Percentiles rank a stretch among this genome's conserved stretches.
phyloP scores from a whole-genome alignment of 2,113 vertebrate genomes.

The Antechinus stuartii region DNA sequence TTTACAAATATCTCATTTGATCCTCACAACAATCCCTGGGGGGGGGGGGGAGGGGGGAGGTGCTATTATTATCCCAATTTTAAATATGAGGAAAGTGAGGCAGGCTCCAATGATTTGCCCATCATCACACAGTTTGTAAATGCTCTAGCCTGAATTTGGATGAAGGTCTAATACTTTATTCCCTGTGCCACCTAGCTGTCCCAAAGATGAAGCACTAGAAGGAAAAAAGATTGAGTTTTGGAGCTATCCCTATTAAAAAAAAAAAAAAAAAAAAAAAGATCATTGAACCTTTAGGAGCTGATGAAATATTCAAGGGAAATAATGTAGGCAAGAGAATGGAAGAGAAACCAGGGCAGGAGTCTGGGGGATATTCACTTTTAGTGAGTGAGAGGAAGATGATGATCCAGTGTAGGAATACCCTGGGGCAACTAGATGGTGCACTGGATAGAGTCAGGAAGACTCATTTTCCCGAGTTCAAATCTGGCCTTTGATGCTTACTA shows the following conservation, averaged over 20 bases:
- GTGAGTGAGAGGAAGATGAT: not conserved
- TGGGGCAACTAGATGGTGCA: no score
- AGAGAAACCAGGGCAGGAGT: not conserved
- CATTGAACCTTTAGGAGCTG: not conserved
- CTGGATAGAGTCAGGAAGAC: no score
- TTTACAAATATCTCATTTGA: not conserved
- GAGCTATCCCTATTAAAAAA: not conserved
- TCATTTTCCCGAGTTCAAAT: not conserved
- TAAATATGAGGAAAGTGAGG: not conserved
- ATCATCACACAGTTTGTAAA: not conserved
- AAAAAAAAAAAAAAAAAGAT: not conserved
- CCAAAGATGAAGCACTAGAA: not conserved
- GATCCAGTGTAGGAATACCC: not conserved
- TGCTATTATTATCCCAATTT: not conserved
- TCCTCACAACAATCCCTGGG: not conserved
- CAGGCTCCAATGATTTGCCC: not conserved
- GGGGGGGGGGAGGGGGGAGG: not conserved
- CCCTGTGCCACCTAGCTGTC: not conserved
- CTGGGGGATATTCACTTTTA: not conserved
- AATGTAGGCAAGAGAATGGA: not conserved
- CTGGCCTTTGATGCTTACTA: not conserved
- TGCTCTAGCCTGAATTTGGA: not conserved
- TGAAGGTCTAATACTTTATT: not conserved
- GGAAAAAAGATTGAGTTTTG: not conserved
- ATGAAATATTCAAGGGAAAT: not conserved